phyloP scores from a whole-genome alignment of 2,888 invertebrate genomes.

The Exocentrus adspersus region DNA sequence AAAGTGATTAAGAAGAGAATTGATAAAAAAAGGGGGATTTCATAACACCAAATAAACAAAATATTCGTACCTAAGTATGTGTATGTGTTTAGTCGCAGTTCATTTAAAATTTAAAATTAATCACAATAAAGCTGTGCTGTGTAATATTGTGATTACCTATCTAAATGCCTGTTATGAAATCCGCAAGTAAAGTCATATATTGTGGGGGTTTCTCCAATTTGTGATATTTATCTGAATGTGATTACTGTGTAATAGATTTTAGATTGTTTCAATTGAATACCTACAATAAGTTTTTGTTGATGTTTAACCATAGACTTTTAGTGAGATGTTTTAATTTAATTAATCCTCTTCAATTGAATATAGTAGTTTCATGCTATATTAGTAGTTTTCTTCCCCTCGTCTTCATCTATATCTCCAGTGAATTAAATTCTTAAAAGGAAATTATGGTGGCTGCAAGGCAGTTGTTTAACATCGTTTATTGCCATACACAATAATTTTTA shows the following conservation, averaged over 20 bases:
- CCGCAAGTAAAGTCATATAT: conserved; percentile 56
- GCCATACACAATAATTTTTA: no score
- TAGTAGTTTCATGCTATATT: conserved; percentile 57
- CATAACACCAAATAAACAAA: conserved; percentile 47
- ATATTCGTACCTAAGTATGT: conserved; percentile 25
- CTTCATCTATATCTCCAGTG: no score
- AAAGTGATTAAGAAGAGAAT: conserved; percentile 46
- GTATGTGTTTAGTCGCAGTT: conserved; percentile 4
- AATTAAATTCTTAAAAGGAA: no score
- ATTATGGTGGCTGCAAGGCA: no score
- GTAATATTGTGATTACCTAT: conserved; percentile 11
- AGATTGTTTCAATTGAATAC: conserved; percentile 63
- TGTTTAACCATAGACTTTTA: conserved; percentile 64
- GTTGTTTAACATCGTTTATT: no score
- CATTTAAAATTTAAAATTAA: conserved; percentile 6
- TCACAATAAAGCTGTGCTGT: conserved; percentile 7
- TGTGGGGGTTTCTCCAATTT: conserved; percentile 60
- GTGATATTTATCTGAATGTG: conserved; percentile 64
- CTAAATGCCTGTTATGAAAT: conserved; percentile 54
- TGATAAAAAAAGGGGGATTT: conserved; percentile 42
- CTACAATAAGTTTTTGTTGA: conserved; percentile 62
- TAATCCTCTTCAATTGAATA: conserved; percentile 60
- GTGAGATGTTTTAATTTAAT: conserved; percentile 64
- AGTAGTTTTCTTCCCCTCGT: conserved; percentile 40
- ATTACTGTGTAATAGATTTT: conserved; percentile 63